Conservation (phyloP, 1,140 invertebrate species). For the Ceratina calcarata region DNA sequence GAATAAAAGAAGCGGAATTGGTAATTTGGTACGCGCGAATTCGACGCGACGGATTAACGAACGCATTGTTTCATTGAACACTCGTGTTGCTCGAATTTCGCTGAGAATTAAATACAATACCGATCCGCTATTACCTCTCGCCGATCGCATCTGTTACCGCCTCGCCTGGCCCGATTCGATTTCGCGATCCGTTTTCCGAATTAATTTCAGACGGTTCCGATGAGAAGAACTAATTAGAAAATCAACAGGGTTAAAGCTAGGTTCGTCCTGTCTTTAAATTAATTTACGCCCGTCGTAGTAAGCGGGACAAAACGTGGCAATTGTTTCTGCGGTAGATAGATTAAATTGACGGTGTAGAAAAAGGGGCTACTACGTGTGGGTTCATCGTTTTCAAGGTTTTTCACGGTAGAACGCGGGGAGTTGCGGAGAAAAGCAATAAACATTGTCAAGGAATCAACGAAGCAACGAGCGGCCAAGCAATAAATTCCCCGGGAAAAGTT, state of each 20-base stretch:
- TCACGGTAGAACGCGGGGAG: neutral
- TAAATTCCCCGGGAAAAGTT: constrained; percentile 17
- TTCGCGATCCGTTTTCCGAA: neutral
- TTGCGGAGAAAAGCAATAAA: neutral
- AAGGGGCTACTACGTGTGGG: neutral
- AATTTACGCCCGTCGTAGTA: no score
- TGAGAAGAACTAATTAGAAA: neutral
- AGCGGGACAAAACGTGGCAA: no score
- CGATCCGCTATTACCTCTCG: neutral
- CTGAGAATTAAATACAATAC: neutral
- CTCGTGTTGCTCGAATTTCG: neutral
- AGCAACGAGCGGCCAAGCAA: neutral
- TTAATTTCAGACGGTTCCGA: neutral
- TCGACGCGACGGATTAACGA: constrained; percentile 16
- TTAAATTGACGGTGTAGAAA: neutral
- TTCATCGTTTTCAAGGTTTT: no score
- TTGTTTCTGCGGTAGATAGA: no score
- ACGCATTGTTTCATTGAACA: neutral
- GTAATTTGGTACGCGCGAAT: constrained; percentile 17
- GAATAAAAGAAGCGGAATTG: no score
- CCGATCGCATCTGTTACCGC: neutral
- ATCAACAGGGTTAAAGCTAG: no score
- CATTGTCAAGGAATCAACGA: constrained; percentile 11
- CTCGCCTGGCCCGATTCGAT: neutral
- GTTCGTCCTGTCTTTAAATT: no score